A percentile compares a stretch with the other conserved stretches of the same genome.
Conservation (phyloP, 2,113 vertebrate species). For the Gallinago media region DNA sequence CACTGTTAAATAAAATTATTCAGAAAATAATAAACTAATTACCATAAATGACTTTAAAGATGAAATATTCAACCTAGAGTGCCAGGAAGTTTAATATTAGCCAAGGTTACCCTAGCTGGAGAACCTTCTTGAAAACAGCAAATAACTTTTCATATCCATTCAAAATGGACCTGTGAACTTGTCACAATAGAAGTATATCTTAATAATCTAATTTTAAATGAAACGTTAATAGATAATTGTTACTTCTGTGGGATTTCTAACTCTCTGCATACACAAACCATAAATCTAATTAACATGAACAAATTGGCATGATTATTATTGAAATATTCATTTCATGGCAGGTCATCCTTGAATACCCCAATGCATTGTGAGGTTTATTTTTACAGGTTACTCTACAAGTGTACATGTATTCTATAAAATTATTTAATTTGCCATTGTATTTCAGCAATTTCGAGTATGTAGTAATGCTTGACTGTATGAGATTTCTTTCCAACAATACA, state of each 20-base stretch:
- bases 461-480: background rate
- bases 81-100: background rate
- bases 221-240: slow-evolving; percentile 20
- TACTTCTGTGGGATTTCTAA: slow-evolving; percentile 33
- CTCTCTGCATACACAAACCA: background rate
- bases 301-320: slow-evolving; percentile 23
- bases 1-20: background rate
- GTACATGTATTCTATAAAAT: background rate
- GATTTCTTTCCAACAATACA: slow-evolving; percentile 7
- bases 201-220: slow-evolving; percentile 12
- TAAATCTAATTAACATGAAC: slow-evolving; percentile 21
- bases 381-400: background rate
- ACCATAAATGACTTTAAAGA: background rate
- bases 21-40: slow-evolving; percentile 11
- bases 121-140: background rate
- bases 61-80: background rate
- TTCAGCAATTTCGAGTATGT: background rate
- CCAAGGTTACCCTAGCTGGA: background rate
- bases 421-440: background rate
- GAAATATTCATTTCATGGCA: slow-evolving; percentile 42
- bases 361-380: background rate
- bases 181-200: background rate
- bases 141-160: background rate
- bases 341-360: background rate
- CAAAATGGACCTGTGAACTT: background rate